Percentiles rank a stretch among this genome's conserved stretches.
Conservation (phyloP, 2,888 invertebrate species). For the Boloria euphrosyne region DNA sequence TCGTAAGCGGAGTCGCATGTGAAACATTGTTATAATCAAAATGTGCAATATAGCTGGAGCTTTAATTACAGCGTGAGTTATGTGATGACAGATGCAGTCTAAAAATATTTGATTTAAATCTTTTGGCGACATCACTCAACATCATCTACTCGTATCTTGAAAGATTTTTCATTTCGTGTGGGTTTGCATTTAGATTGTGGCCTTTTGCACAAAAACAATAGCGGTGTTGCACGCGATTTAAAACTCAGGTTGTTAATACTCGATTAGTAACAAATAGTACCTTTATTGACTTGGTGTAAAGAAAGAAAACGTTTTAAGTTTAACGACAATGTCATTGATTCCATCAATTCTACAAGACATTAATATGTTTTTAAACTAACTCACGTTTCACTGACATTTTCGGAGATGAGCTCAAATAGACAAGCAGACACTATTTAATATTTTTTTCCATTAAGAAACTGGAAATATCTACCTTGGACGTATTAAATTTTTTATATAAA, state of each 20-base stretch:
- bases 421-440: too few species aligned
- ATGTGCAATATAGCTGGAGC: neutral
- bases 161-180: slow-evolving; percentile 34
- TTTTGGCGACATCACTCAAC: slow-evolving; percentile 10
- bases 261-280: slow-evolving; percentile 14
- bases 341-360: neutral
- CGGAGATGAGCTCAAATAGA: too few species aligned
- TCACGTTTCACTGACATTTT: too few species aligned
- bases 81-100: slow-evolving; percentile 5
- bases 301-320: too few species aligned
- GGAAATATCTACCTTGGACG: too few species aligned
- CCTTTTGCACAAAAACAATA: slow-evolving; percentile 35
- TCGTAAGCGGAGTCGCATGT: too few species aligned
- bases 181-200: slow-evolving; percentile 31
- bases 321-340: neutral
- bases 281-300: neutral
- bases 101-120: neutral
- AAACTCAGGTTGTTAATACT: slow-evolving; percentile 10
- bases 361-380: too few species aligned
- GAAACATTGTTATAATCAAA: neutral
- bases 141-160: slow-evolving; percentile 3
- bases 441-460: too few species aligned
- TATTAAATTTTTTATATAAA: too few species aligned
- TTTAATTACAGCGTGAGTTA: slow-evolving; percentile 3
- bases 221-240: slow-evolving; percentile 35